Evolutionary conservation across 2,797 vertebrate genomes (phyloP).

Genomic region (Simalia tracyae): DNA sequence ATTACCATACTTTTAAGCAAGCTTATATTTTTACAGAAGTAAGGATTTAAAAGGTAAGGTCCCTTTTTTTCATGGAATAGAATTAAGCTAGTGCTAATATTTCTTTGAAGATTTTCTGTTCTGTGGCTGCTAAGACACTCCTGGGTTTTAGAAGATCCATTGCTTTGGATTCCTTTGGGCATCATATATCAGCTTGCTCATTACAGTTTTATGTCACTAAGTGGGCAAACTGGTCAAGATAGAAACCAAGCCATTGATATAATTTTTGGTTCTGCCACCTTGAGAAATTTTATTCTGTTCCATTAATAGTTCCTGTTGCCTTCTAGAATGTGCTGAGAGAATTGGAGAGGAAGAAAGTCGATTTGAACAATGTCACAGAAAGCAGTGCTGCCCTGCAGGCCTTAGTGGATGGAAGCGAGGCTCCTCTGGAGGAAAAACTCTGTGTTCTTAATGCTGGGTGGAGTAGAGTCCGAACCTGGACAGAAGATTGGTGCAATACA

Average conservation of each 20-base stretch:
- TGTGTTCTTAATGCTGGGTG: constrained; percentile 86
- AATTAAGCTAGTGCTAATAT: background rate
- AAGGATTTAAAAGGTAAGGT: background rate
- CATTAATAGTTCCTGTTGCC: constrained; percentile 46
- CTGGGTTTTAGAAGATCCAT: background rate
- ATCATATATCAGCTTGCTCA: constrained; percentile 28
- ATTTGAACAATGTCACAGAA: constrained; percentile 85
- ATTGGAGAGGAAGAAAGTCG: constrained; percentile 85
- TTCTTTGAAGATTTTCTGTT: background rate
- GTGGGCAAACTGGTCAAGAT: background rate
- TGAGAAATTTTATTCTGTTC: background rate
- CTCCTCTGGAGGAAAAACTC: constrained; percentile 83
- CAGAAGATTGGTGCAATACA: constrained; percentile 90
- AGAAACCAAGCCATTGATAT: background rate
- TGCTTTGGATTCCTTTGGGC: background rate
- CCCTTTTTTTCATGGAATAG: background rate
- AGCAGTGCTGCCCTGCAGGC: constrained; percentile 85
- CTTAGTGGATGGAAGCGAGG: constrained; percentile 86
- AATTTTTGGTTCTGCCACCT: background rate
- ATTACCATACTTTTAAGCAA: background rate
- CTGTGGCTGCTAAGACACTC: background rate
- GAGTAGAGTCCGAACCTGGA: constrained; percentile 86
- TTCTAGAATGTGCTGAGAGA: constrained; percentile 90
- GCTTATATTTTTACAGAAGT: background rate
- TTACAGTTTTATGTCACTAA: background rate